These are phyloP conservation scores for Lingula anatina DNA, from an alignment of 2,888 invertebrate genomes.

Conservation along the genomic window DNA sequence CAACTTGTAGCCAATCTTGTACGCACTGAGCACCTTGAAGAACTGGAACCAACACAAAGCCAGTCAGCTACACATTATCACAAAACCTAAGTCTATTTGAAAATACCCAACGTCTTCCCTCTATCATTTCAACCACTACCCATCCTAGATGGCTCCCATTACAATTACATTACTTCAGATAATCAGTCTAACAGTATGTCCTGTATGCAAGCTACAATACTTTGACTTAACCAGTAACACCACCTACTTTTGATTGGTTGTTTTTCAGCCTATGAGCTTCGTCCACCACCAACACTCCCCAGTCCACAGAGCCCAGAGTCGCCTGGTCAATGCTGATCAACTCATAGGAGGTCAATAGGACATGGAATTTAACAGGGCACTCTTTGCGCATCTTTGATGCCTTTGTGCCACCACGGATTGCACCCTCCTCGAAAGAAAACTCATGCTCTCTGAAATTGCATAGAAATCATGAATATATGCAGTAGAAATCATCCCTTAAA, in stretches of 20 bases:
- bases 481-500: neutral
- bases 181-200: neutral
- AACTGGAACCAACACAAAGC: slow-evolving; percentile 59
- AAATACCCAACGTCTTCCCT: no score
- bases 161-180: neutral
- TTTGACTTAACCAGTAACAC: no score
- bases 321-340: slow-evolving; percentile 93
- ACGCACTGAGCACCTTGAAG: slow-evolving; percentile 85
- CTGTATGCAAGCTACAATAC: no score
- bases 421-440: slow-evolving; percentile 87
- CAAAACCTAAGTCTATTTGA: no score
- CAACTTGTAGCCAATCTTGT: slow-evolving; percentile 90
- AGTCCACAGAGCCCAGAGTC: slow-evolving; percentile 94
- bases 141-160: neutral
- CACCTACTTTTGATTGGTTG: slow-evolving; percentile 83
- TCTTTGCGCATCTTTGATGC: slow-evolving; percentile 69
- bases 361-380: slow-evolving; percentile 84
- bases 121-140: neutral
- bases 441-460: slow-evolving; percentile 48
- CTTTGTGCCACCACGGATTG: slow-evolving; percentile 77
- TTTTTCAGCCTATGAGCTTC: slow-evolving; percentile 98
- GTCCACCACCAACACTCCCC: slow-evolving; percentile 97
- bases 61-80: no score
- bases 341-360: slow-evolving; percentile 95
- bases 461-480: neutral